Evolutionary conservation across 2,113 vertebrate genomes (phyloP).

Genomic region (Elaphurus davidianus): DNA sequence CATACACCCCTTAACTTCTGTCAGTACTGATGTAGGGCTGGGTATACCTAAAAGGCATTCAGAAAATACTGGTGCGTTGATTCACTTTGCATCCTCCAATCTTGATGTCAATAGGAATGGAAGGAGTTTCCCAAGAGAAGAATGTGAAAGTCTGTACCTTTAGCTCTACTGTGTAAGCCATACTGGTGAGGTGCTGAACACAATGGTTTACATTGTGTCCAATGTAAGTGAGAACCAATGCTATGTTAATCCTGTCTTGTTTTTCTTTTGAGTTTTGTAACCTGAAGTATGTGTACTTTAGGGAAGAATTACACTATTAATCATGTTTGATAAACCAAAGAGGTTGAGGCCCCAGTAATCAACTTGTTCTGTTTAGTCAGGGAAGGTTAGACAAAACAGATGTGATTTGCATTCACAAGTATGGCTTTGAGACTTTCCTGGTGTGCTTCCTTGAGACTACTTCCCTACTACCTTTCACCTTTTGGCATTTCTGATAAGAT

Average conservation of each 20-base stretch:
- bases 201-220: neutral
- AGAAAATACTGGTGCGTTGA: neutral
- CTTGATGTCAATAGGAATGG: neutral
- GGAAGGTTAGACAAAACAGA: neutral
- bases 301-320: neutral
- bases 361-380: neutral
- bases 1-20: neutral
- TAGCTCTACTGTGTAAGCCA: neutral
- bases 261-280: neutral
- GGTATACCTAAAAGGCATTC: neutral
- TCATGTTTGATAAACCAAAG: constrained; percentile 6
- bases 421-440: neutral
- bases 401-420: neutral
- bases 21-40: neutral
- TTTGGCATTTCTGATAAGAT: constrained; percentile 29
- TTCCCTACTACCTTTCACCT: neutral
- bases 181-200: neutral
- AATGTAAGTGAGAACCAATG: neutral
- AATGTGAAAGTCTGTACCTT: neutral
- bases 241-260: neutral
- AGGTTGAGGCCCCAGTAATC: neutral
- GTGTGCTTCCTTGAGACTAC: neutral
- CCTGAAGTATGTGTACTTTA: neutral
- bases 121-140: neutral
- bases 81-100: constrained; percentile 6